Conservation (phyloP, 2,797 vertebrate genomes). For the Acomys russatus region DNA sequence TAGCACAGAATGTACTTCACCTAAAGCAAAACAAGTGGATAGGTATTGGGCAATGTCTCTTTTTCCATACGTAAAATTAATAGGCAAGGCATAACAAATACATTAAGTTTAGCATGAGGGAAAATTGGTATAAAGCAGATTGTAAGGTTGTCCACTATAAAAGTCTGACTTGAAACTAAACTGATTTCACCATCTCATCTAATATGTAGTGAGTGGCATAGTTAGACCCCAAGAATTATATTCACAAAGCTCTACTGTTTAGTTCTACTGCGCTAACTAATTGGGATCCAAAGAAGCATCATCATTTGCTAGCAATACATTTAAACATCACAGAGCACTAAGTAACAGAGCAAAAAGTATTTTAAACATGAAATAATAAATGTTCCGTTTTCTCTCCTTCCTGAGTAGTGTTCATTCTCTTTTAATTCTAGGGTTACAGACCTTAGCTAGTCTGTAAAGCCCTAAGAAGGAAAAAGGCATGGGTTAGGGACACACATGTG, state of each 20-base stretch:
- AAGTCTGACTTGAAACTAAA: neutral
- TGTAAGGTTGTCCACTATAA: neutral
- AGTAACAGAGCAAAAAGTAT: neutral
- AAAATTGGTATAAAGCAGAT: neutral
- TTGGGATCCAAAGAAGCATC: neutral
- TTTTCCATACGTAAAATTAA: neutral
- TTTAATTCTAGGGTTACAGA: conserved; percentile 5
- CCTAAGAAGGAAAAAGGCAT: neutral
- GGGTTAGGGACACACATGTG: neutral
- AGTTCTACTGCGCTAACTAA: neutral
- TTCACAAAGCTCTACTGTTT: neutral
- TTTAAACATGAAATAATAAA: neutral
- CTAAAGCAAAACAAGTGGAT: neutral
- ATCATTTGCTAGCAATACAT: neutral
- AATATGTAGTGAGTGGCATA: neutral
- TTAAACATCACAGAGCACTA: neutral
- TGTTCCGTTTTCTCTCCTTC: neutral
- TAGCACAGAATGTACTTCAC: neutral
- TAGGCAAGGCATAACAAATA: neutral
- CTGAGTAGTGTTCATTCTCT: neutral
- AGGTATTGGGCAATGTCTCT: neutral
- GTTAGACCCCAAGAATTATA: neutral
- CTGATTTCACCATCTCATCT: neutral
- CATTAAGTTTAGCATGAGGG: neutral
- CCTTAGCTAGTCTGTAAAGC: conserved; percentile 19